A percentile compares a stretch with the other conserved stretches of the same genome.
phyloP scores from a whole-genome alignment of 2,113 vertebrate species.

The Prionailurus viverrinus region DNA sequence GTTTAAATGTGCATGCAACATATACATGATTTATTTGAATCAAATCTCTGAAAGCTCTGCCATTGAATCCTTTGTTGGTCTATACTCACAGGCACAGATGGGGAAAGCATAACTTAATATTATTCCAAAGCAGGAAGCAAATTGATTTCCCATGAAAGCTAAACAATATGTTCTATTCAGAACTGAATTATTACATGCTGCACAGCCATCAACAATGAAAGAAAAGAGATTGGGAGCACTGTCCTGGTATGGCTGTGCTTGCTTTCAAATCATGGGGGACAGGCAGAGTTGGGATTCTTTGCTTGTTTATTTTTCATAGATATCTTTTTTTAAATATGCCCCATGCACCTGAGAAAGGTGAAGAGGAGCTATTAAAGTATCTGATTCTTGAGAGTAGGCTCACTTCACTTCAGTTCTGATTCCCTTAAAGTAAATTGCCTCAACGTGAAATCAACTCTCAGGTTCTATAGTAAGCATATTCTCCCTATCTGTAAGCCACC shows the following conservation, averaged over 20 bases:
- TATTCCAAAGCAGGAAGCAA: constrained; percentile 64
- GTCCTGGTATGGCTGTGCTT: neutral
- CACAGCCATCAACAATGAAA: constrained; percentile 42
- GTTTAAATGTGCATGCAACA: constrained; percentile 27
- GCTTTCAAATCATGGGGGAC: constrained; percentile 56
- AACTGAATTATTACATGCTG: constrained; percentile 52
- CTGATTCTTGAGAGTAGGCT: neutral
- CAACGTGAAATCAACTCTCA: constrained; percentile 52
- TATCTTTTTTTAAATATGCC: constrained; percentile 35
- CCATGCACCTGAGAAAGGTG: neutral
- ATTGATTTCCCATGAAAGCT: constrained; percentile 53
- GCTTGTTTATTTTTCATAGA: constrained; percentile 42
- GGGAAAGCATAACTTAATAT: constrained; percentile 63
- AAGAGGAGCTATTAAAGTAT: constrained; percentile 40
- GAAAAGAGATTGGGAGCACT: constrained; percentile 14
- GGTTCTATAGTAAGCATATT: constrained; percentile 34
- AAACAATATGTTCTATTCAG: constrained; percentile 41
- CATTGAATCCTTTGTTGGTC: constrained; percentile 47
- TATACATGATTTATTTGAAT: constrained; percentile 45
- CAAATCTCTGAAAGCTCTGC: constrained; percentile 60
- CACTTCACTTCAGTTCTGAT: constrained; percentile 43
- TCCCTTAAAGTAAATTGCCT: constrained; percentile 59
- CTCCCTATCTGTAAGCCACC: constrained; percentile 46
- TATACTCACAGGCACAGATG: constrained; percentile 41
- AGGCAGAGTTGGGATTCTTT: neutral